phyloP scores from a whole-genome alignment of 2,113 vertebrate species.

The Eolophus roseicapilla region DNA sequence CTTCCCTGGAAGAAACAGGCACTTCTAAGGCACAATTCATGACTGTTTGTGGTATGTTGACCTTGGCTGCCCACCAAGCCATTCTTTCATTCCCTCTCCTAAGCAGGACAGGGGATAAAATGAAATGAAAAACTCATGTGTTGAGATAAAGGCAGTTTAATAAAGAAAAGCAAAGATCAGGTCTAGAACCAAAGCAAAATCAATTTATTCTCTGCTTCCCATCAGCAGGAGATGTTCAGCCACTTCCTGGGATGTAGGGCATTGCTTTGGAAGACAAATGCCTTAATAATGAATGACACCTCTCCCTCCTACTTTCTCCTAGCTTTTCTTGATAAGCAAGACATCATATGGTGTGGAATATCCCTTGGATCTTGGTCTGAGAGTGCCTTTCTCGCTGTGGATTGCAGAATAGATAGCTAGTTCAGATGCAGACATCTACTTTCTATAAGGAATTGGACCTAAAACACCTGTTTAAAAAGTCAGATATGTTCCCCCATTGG shows the following conservation, averaged over 20 bases:
- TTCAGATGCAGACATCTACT: neutral
- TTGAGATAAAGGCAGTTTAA: neutral
- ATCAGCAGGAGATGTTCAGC: neutral
- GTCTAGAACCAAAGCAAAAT: neutral
- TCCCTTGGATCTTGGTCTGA: neutral
- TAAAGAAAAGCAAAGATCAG: neutral
- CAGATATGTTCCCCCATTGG: too few relatives aligned
- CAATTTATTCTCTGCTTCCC: neutral
- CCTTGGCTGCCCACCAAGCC: neutral
- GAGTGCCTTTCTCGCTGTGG: neutral
- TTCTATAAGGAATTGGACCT: neutral
- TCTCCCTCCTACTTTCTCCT: accelerated
- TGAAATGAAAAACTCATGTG: neutral
- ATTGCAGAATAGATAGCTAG: neutral
- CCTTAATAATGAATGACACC: accelerated
- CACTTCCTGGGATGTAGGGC: neutral
- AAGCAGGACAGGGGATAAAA: neutral
- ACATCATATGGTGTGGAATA: neutral
- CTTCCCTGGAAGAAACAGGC: neutral
- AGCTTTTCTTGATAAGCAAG: neutral
- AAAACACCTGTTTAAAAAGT: neutral
- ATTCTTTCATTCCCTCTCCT: neutral
- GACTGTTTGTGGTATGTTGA: neutral
- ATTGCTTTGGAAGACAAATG: neutral
- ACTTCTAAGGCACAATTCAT: neutral